Evolutionary conservation across 2,113 vertebrate genomes (phyloP).

Genomic region (Neoarius graeffei): DNA sequence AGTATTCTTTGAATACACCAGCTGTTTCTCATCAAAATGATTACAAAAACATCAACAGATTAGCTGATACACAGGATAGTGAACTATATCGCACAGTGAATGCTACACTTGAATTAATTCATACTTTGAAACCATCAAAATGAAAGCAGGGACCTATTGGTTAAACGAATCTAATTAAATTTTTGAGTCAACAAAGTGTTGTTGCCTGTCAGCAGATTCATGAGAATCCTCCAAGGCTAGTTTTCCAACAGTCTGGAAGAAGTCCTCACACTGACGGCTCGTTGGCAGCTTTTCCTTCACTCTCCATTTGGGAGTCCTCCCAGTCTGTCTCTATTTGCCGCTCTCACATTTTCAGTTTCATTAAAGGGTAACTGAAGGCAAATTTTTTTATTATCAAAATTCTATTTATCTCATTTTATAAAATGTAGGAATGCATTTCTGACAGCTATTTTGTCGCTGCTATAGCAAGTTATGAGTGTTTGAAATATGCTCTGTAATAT

Average conservation of each 20-base stretch:
- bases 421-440: neutral
- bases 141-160: conserved; percentile 1
- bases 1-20: neutral
- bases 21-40: conserved; percentile 12
- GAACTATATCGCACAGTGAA: neutral
- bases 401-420: neutral
- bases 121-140: conserved; percentile 5
- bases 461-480: no score
- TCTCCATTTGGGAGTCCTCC: neutral
- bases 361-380: neutral
- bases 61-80: neutral
- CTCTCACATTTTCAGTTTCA: neutral
- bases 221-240: conserved; percentile 9
- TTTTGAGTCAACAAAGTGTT: neutral
- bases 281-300: conserved; percentile 10
- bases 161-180: neutral
- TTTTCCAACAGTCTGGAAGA: conserved; percentile 8
- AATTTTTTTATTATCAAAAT: neutral
- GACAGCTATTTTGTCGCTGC: no score
- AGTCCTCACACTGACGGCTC: neutral
- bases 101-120: neutral
- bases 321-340: neutral
- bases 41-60: neutral
- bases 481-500: no score
- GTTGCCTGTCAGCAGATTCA: neutral